phyloP scores from a whole-genome alignment of 2,888 invertebrate species.

The Eupithecia tripunctaria region DNA sequence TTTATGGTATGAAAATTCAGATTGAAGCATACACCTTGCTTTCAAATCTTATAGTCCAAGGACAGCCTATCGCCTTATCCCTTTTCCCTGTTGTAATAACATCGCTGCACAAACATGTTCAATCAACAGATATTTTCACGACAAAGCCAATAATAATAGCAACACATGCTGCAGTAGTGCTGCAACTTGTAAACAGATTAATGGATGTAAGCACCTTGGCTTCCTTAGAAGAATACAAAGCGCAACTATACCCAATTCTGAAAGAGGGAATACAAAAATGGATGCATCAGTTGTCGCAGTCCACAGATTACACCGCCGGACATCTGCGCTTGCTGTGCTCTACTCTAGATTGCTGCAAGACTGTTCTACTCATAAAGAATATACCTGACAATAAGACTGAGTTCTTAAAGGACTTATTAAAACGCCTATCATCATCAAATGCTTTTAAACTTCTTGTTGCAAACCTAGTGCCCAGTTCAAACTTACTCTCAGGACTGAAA shows the following conservation, averaged over 20 bases:
- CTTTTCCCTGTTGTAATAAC: conserved; percentile 84
- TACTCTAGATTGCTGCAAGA: conserved; percentile 69
- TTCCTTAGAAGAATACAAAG: conserved; percentile 60
- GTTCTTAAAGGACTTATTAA: conserved; percentile 64
- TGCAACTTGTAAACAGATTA: conserved; percentile 74
- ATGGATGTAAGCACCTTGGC: conserved; percentile 55
- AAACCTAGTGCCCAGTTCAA: conserved; percentile 70
- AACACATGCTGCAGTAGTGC: conserved; percentile 84
- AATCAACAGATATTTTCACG: conserved; percentile 80
- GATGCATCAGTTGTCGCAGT: conserved; percentile 70
- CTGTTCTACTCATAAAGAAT: conserved; percentile 62
- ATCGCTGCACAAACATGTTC: conserved; percentile 84
- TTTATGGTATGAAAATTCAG: conserved; percentile 84
- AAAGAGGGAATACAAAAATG: conserved; percentile 79
- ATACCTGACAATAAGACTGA: conserved; percentile 59
- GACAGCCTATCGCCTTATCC: conserved; percentile 72
- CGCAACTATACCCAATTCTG: conserved; percentile 70
- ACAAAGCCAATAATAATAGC: conserved; percentile 79
- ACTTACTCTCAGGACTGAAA: conserved; percentile 72
- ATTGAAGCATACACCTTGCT: conserved; percentile 86
- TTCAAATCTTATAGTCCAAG: conserved; percentile 82
- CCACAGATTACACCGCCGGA: conserved; percentile 74
- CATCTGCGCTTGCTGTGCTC: conserved; percentile 72
- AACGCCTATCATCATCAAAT: conserved; percentile 68
- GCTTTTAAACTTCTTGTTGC: conserved; percentile 75